These are phyloP conservation scores for Tragelaphus strepsiceros DNA, from an alignment of 2,113 vertebrate genomes.

Conservation along the genomic window DNA sequence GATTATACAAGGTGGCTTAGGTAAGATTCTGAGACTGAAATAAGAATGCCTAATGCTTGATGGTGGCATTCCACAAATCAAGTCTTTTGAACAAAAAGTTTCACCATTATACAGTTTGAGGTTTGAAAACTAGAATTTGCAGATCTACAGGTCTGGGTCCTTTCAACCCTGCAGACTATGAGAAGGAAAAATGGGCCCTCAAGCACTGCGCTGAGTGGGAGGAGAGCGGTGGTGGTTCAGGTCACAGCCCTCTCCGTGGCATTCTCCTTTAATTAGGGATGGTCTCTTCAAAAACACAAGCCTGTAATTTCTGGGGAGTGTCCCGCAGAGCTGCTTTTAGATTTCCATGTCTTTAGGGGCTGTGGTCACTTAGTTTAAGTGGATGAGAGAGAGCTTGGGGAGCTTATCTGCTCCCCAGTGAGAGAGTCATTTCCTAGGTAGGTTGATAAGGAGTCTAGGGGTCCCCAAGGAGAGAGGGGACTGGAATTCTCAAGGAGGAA, in stretches of 20 bases:
- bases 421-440: no score
- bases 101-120: not conserved
- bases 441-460: no score
- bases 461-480: no score
- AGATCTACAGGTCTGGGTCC: not conserved
- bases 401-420: not conserved
- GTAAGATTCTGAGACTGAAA: not conserved
- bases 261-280: conserved; percentile 29
- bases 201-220: accelerated
- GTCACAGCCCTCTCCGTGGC: not conserved
- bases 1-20: not conserved
- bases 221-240: accelerated
- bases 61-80: not conserved
- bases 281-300: not conserved
- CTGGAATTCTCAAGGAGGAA: no score
- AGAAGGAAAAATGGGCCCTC: not conserved
- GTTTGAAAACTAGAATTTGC: not conserved
- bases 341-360: not conserved
- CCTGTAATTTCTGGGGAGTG: conserved; percentile 39
- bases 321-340: not conserved
- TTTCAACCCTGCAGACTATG: not conserved
- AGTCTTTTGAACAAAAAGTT: not conserved
- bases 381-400: not conserved
- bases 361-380: not conserved
- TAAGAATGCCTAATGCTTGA: not conserved